Conservation (phyloP, 2,113 vertebrate genomes). For the Montifringilla adamsi region DNA sequence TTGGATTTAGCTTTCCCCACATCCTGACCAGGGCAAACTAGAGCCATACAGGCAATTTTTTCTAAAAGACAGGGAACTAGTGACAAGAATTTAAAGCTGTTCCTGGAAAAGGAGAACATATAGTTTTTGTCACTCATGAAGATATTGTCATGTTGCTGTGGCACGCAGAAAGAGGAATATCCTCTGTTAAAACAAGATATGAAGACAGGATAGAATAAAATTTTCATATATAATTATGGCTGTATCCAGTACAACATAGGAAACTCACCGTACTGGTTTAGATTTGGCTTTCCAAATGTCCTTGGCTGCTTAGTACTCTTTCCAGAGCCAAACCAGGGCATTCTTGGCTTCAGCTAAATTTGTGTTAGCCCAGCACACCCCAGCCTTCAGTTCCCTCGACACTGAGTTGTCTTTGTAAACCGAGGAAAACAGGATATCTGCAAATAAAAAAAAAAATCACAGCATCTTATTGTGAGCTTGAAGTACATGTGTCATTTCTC, state of each 20-base stretch:
- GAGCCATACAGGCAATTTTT: neutral
- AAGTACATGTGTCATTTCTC: slow-evolving; percentile 15
- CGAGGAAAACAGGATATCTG: slow-evolving; percentile 59
- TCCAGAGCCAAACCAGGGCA: slow-evolving; percentile 55
- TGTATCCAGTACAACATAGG: neutral
- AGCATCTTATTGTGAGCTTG: slow-evolving; percentile 9
- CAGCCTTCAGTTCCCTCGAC: slow-evolving; percentile 1
- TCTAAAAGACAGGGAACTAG: neutral
- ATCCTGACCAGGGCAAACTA: slow-evolving; percentile 18
- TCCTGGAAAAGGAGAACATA: neutral
- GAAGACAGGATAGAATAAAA: neutral
- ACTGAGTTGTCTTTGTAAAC: slow-evolving; percentile 68
- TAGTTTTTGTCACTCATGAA: neutral
- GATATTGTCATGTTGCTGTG: neutral
- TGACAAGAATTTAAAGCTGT: neutral
- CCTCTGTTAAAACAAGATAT: neutral
- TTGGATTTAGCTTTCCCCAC: slow-evolving; percentile 32
- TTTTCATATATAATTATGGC: neutral
- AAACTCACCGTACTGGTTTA: slow-evolving; percentile 2
- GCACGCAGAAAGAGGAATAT: neutral
- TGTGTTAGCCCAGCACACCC: slow-evolving; percentile 44
- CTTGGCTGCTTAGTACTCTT: slow-evolving; percentile 31
- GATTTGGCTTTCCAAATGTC: slow-evolving; percentile 39
- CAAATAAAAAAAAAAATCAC: neutral
- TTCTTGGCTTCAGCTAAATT: slow-evolving; percentile 63